Evolutionary conservation across 2,888 invertebrate genomes (phyloP).

Genomic region (Acleris holmiana): DNA sequence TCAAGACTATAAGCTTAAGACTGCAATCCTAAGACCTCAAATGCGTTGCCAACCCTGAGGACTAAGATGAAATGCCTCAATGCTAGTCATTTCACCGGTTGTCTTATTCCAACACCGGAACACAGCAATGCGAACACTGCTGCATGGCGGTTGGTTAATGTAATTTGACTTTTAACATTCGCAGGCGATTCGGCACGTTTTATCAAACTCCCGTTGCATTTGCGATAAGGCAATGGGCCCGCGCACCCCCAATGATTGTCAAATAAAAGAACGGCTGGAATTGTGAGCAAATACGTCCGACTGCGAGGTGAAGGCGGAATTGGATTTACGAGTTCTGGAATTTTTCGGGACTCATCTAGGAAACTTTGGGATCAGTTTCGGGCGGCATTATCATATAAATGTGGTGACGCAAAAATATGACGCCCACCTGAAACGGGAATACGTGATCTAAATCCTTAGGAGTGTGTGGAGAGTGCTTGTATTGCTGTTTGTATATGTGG

Average conservation of each 20-base stretch:
- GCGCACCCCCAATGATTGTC: constrained; percentile 22
- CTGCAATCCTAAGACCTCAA: too few species aligned
- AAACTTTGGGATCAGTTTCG: constrained; percentile 70
- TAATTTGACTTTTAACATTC: too few species aligned
- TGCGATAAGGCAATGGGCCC: constrained; percentile 12
- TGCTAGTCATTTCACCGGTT: too few species aligned
- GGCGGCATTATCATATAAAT: constrained; percentile 56
- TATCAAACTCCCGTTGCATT: background rate
- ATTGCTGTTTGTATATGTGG: background rate
- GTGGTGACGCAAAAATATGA: constrained; percentile 78
- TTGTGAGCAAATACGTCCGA: constrained; percentile 61
- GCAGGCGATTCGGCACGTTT: background rate
- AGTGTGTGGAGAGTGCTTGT: constrained; percentile 6
- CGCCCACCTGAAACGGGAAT: constrained; percentile 43
- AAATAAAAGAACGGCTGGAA: constrained; percentile 47
- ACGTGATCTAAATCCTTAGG: constrained; percentile 36
- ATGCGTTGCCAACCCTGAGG: too few species aligned
- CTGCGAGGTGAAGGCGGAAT: constrained; percentile 67
- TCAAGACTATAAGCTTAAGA: too few species aligned
- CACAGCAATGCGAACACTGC: too few species aligned
- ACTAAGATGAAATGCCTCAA: too few species aligned
- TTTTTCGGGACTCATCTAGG: constrained; percentile 76
- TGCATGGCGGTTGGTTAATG: too few species aligned
- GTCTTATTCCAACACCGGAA: too few species aligned
- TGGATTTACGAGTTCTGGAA: constrained; percentile 79